phyloP scores from a whole-genome alignment of 2,888 invertebrate species.

The Xylota sylvarum region DNA sequence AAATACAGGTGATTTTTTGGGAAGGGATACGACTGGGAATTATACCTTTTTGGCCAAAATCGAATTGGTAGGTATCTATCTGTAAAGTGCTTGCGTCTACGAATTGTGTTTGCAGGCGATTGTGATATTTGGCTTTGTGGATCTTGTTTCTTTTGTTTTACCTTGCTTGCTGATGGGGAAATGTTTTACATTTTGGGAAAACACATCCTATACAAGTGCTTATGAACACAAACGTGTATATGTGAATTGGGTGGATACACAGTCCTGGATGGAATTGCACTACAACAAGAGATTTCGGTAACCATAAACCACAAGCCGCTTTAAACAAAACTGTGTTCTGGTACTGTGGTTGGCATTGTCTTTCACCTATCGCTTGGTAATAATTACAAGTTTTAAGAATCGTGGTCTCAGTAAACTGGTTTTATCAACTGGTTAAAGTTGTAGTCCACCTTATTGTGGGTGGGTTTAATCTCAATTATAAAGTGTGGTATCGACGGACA shows the following conservation, averaged over 20 bases:
- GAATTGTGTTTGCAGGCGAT: slow-evolving; percentile 24
- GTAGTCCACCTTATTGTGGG: too few relatives aligned
- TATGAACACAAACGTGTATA: neutral
- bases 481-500: too few relatives aligned
- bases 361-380: too few relatives aligned
- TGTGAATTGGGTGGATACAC: neutral
- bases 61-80: slow-evolving; percentile 28
- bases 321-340: neutral
- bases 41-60: slow-evolving; percentile 48
- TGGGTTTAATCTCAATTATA: too few relatives aligned
- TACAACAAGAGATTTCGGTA: neutral
- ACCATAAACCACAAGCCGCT: neutral
- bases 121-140: slow-evolving; percentile 36
- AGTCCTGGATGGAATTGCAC: neutral
- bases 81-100: slow-evolving; percentile 29
- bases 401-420: too few relatives aligned
- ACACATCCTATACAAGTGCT: neutral
- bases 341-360: too few relatives aligned
- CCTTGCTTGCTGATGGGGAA: neutral
- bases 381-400: too few relatives aligned
- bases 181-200: slow-evolving; percentile 1
- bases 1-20: slow-evolving; percentile 32
- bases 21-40: slow-evolving; percentile 35
- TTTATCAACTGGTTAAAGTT: too few relatives aligned
- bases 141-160: slow-evolving; percentile 6